phyloP scores from a whole-genome alignment of 2,113 vertebrate genomes.

The Oreochromis tanganicae region DNA sequence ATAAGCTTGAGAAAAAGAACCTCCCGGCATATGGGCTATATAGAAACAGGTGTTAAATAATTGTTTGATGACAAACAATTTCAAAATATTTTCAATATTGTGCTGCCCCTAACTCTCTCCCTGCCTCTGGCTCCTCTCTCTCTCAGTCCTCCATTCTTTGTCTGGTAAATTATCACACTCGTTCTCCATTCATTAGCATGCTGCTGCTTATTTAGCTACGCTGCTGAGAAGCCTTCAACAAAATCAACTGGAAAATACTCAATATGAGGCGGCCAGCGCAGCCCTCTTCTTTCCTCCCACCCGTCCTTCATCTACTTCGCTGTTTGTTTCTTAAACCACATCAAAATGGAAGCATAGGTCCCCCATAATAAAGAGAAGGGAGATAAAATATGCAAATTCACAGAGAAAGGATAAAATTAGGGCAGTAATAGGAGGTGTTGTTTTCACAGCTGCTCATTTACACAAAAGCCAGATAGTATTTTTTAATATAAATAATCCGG shows the following conservation, averaged over 20 bases:
- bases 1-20: conserved; percentile 25
- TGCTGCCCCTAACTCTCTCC: background rate
- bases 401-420: conserved; percentile 71
- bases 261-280: conserved; percentile 45
- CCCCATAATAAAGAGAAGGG: conserved; percentile 57
- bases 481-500: conserved; percentile 33
- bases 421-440: conserved; percentile 67
- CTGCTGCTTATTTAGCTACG: conserved; percentile 69
- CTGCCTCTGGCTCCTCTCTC: background rate
- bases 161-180: conserved; percentile 61
- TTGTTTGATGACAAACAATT: conserved; percentile 65
- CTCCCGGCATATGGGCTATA: conserved; percentile 31
- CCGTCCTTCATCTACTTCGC: conserved; percentile 13
- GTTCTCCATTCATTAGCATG: conserved; percentile 71
- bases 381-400: conserved; percentile 74
- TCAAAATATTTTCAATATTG: conserved; percentile 44
- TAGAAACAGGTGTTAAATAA: conserved; percentile 64
- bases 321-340: conserved; percentile 41
- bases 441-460: conserved; percentile 75
- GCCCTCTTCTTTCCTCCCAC: background rate
- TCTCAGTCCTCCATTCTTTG: conserved; percentile 29
- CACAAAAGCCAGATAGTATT: conserved; percentile 59
- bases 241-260: conserved; percentile 74
- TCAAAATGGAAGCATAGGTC: conserved; percentile 61
- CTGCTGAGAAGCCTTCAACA: conserved; percentile 64